Evolutionary conservation across 2,113 vertebrate genomes (phyloP).

Genomic region (Urocitellus parryii): DNA sequence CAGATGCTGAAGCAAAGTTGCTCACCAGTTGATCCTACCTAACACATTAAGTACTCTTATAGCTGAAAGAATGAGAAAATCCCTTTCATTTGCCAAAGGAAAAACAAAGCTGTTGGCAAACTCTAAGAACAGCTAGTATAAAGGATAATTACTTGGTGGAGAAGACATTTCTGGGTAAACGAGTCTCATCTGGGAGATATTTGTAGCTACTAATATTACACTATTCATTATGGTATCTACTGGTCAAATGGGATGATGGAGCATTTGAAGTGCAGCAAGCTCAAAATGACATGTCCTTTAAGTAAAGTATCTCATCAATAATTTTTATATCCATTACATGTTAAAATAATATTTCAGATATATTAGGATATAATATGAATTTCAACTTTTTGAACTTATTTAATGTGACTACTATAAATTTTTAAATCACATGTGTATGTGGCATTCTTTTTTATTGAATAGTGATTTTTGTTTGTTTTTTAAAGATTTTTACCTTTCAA

Average conservation of each 20-base stretch:
- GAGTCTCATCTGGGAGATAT: not conserved
- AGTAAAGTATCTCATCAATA: not conserved
- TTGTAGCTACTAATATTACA: not conserved
- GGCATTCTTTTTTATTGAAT: not conserved
- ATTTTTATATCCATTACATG: not conserved
- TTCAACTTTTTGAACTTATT: not conserved
- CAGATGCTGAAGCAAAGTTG: not conserved
- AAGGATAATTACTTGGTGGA: not conserved
- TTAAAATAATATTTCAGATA: not conserved
- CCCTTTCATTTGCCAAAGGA: not conserved
- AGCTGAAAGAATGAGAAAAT: constrained; percentile 42
- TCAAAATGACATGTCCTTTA: not conserved
- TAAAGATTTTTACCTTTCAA: too few species aligned
- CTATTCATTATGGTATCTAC: not conserved
- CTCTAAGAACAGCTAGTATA: not conserved
- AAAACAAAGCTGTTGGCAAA: constrained; percentile 44
- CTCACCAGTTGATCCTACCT: not conserved
- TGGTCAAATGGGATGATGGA: not conserved
- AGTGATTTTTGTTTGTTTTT: too few species aligned
- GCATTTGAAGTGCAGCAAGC: not conserved
- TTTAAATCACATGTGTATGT: not conserved
- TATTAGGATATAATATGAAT: not conserved
- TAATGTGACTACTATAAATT: not conserved
- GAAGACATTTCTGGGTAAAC: not conserved
- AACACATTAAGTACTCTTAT: not conserved